Percentiles rank a stretch among this genome's conserved stretches.
phyloP scores from a whole-genome alignment of 2,797 vertebrate genomes.

The Chaetophractus vellerosus region DNA sequence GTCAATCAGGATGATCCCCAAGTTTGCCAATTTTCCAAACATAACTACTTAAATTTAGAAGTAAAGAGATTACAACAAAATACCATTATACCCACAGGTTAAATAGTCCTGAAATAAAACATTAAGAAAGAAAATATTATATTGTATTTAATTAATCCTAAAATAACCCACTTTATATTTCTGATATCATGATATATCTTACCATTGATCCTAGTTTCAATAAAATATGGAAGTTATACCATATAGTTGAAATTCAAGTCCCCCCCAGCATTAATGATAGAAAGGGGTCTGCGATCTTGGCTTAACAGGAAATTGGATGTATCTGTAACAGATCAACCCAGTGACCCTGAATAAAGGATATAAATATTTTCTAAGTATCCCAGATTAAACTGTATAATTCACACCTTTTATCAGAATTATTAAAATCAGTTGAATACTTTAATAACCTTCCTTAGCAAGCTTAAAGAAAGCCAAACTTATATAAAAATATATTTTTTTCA shows the following conservation, averaged over 20 bases:
- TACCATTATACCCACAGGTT: conserved; percentile 70
- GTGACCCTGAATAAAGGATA: conserved; percentile 53
- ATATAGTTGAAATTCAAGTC: conserved; percentile 64
- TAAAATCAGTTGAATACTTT: conserved; percentile 5
- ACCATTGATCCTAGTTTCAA: conserved; percentile 74
- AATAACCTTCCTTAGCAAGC: conserved; percentile 27
- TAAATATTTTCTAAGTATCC: conserved; percentile 50
- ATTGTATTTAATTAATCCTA: conserved; percentile 73
- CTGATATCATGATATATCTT: conserved; percentile 76
- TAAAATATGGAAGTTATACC: conserved; percentile 61
- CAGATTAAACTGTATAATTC: conserved; percentile 2
- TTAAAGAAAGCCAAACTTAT: conserved; percentile 62
- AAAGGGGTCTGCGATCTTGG: conserved; percentile 60
- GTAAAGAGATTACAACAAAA: conserved; percentile 69
- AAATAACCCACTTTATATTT: conserved; percentile 79
- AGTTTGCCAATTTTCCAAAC: conserved; percentile 60
- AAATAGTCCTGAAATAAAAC: conserved; percentile 79
- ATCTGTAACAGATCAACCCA: conserved; percentile 24
- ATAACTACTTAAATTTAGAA: conserved; percentile 69
- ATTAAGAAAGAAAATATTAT: conserved; percentile 73
- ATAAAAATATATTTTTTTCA: conserved; percentile 69
- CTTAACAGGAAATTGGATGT: conserved; percentile 39
- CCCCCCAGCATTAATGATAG: conserved; percentile 69
- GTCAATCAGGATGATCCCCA: no score
- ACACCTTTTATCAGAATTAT: conserved; percentile 59